phyloP scores from a whole-genome alignment of 2,888 invertebrate genomes.

The Drymonia ruficornis region DNA sequence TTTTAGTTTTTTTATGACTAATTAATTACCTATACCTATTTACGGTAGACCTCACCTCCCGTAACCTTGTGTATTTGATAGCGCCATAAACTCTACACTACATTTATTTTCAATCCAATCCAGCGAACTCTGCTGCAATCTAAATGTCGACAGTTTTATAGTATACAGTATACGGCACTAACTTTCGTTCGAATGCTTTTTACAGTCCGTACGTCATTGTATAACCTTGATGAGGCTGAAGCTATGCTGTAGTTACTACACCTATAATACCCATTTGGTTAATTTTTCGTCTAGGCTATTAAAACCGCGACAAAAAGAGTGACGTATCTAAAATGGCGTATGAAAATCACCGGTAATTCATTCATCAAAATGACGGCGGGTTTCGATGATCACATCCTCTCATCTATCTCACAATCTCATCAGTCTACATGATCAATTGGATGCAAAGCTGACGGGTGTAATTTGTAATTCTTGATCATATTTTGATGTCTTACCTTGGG shows the following conservation, averaged over 20 bases:
- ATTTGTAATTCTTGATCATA: too few relatives aligned
- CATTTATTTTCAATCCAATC: slow-evolving; percentile 2
- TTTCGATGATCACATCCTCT: too few relatives aligned
- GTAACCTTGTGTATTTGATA: not conserved
- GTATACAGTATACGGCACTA: slow-evolving; percentile 19
- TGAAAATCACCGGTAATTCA: not conserved
- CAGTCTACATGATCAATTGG: too few relatives aligned
- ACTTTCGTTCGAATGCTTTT: slow-evolving; percentile 26
- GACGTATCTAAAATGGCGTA: not conserved
- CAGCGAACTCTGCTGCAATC: slow-evolving; percentile 7
- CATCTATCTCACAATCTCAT: too few relatives aligned
- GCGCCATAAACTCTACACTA: slow-evolving; percentile 14
- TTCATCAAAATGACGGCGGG: slow-evolving; percentile 1
- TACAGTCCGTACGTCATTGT: slow-evolving; percentile 11
- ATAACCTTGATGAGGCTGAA: slow-evolving; percentile 15
- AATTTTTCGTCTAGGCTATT: not conserved
- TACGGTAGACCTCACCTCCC: too few relatives aligned
- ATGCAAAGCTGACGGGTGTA: too few relatives aligned
- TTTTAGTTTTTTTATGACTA: too few relatives aligned
- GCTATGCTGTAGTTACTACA: too few relatives aligned
- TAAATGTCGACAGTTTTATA: slow-evolving; percentile 21
- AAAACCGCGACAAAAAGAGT: too few relatives aligned
- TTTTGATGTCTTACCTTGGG: too few relatives aligned
- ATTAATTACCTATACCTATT: too few relatives aligned
- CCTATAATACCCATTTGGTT: not conserved